A percentile compares a stretch with the other conserved stretches of the same genome.
These are phyloP conservation scores for Seison nebaliae DNA, from an alignment of 1,140 invertebrate genomes.

Conservation along the genomic window DNA sequence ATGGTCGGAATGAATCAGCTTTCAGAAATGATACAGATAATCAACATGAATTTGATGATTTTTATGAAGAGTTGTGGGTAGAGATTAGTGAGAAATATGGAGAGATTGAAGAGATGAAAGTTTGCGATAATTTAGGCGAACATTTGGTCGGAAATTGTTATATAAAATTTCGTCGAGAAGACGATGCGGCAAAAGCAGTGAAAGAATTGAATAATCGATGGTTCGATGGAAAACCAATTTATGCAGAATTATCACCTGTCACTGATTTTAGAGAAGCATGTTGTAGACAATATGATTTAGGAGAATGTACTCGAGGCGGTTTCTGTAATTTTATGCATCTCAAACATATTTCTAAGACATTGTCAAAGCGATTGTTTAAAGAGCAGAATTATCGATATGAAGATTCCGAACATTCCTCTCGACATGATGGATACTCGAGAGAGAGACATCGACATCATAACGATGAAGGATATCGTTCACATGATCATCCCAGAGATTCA, in stretches of 20 bases:
- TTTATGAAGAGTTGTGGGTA: conserved; percentile 94
- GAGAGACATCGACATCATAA: too few species aligned
- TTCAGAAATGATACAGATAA: conserved; percentile 60
- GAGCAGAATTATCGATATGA: neutral
- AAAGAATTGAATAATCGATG: conserved; percentile 86
- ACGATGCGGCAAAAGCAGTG: conserved; percentile 84
- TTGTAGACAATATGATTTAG: conserved; percentile 75
- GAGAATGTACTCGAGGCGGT: conserved; percentile 76
- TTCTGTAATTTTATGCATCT: conserved; percentile 99
- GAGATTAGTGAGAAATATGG: conserved; percentile 95
- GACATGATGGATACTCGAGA: too few species aligned
- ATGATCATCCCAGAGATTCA: too few species aligned
- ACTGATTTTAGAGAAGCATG: conserved; percentile 98
- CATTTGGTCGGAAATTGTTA: conserved; percentile 78
- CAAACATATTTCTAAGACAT: conserved; percentile 77
- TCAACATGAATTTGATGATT: conserved; percentile 95
- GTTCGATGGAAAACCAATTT: conserved; percentile 92
- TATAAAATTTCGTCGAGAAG: conserved; percentile 56
- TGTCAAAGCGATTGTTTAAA: neutral
- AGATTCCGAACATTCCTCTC: too few species aligned
- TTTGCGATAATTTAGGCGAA: conserved; percentile 92
- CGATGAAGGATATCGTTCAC: too few species aligned
- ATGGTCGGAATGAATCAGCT: neutral
- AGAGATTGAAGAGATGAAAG: conserved; percentile 98
- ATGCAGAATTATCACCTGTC: conserved; percentile 84